Base-by-base conservation (phyloP, 2,797 vertebrate genomes). In the Trachurus trachurus region DNA sequence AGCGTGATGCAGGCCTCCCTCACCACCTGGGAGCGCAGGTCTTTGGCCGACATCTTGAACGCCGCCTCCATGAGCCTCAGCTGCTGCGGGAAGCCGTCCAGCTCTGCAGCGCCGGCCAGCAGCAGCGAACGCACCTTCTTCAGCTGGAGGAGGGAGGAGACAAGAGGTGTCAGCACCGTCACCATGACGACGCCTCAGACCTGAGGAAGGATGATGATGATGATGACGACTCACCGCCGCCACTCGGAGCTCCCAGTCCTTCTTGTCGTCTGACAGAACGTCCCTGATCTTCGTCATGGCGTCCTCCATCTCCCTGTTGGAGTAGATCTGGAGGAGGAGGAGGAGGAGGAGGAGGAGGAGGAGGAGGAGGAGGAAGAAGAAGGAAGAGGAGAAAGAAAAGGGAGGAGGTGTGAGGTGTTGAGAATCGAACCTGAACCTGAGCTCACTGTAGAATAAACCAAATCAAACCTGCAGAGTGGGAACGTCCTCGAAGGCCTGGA, bases 241-340 rank as follows among this genome's bases (percentile, higher is more conserved):
- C 77, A 98, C 97, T 87, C 98, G 88, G 76, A 98, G 97, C 73
- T 99, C 98, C 98, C 98, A 99, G 90, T 99, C 98, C 4, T 96
- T 96, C 83, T 99, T 99, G 84, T 99, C 98, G 63, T 99, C 97
- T 0, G 98, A 98, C 0, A 99, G 82, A 63, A 99, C 96, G 65
- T 99, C 98, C 56, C 97, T 92, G 76, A 99, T 97, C 94, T 98
- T 99, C 40, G 96, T 96, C 95, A 99, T 96, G 74, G 97, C 96
- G 82, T 99, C 98, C 81, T 99, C 98, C 57, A 99, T 95, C 89
- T 99, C 98, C 83, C 97, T 93, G 91, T 95, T 96, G 2, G 98
- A 98, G 94, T 97, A 97, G 87, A 99, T 96, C 98, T 99, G 93
- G 21, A 57, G 87, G 71, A 54, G 16, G 17, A n/a, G 45, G 42